A percentile compares a stretch with the other conserved stretches of the same genome.
Conservation (phyloP, 2,113 vertebrate genomes). For the Myotis lucifugus region DNA sequence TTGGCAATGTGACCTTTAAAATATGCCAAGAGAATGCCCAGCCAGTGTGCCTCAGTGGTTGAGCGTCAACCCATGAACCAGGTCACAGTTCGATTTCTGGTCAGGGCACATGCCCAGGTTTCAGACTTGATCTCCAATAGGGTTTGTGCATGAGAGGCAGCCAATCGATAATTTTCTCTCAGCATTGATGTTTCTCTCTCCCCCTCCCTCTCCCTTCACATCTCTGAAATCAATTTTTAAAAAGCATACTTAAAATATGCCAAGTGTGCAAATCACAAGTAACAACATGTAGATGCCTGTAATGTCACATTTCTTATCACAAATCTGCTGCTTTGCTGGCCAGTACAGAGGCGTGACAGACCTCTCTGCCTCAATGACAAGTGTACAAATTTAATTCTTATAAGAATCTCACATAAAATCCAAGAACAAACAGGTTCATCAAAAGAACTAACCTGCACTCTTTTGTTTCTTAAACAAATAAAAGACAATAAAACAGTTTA, state of each 20-base stretch:
- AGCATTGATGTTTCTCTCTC: too few relatives aligned
- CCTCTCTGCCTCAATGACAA: neutral
- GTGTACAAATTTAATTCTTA: neutral
- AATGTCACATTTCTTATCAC: accelerated
- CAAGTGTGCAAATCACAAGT: neutral
- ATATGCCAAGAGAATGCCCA: neutral
- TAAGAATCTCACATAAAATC: neutral
- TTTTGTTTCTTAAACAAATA: neutral
- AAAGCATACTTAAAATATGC: neutral
- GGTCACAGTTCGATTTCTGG: too few relatives aligned
- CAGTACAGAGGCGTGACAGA: accelerated
- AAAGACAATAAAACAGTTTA: neutral
- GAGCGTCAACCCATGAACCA: too few relatives aligned
- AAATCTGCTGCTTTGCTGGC: accelerated
- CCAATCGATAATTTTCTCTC: too few relatives aligned
- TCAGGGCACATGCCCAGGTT: too few relatives aligned
- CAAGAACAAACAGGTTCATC: slow-evolving; percentile 22
- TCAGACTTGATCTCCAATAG: too few relatives aligned
- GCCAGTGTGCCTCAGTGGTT: too few relatives aligned
- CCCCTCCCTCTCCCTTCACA: too few relatives aligned
- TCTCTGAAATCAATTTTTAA: too few relatives aligned
- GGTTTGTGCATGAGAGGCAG: too few relatives aligned
- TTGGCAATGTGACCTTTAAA: neutral
- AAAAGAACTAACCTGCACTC: neutral
- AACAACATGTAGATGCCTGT: accelerated